Percentiles rank a stretch among this genome's conserved stretches.
Conservation (phyloP, 2,888 invertebrate species). For the Lycophotia porphyrea region DNA sequence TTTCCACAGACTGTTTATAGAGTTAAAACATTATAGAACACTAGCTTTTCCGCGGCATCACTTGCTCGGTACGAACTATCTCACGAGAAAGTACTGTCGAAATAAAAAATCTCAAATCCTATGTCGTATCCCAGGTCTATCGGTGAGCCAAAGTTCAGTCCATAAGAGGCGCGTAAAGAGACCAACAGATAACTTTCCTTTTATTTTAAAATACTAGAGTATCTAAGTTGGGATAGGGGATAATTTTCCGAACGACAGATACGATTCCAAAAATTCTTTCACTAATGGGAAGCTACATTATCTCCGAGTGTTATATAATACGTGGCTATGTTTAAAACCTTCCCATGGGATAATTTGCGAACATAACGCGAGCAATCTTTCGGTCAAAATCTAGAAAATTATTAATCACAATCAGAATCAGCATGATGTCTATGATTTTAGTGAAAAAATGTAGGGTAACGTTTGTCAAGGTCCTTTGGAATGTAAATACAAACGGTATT, state of each 20-base stretch:
- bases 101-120: neutral
- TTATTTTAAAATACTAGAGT: neutral
- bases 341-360: too few species aligned
- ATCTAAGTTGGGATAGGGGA: neutral
- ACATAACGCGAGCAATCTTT: neutral
- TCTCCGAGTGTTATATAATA: neutral
- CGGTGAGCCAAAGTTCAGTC: neutral
- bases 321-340: neutral
- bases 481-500: slow-evolving; percentile 16
- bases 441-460: neutral
- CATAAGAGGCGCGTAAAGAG: neutral
- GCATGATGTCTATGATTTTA: neutral
- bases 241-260: neutral
- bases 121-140: neutral
- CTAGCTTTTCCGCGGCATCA: neutral
- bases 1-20: neutral
- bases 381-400: neutral
- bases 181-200: neutral
- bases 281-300: neutral
- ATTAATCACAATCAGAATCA: too few species aligned
- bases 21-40: neutral
- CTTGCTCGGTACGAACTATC: neutral
- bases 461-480: neutral
- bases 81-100: neutral
- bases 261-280: neutral